Evolutionary conservation across 2,888 invertebrate species (phyloP), one percentile per base, ranked within the genome.

Genomic region (Acanthococcus lagerstroemiae): DNA sequence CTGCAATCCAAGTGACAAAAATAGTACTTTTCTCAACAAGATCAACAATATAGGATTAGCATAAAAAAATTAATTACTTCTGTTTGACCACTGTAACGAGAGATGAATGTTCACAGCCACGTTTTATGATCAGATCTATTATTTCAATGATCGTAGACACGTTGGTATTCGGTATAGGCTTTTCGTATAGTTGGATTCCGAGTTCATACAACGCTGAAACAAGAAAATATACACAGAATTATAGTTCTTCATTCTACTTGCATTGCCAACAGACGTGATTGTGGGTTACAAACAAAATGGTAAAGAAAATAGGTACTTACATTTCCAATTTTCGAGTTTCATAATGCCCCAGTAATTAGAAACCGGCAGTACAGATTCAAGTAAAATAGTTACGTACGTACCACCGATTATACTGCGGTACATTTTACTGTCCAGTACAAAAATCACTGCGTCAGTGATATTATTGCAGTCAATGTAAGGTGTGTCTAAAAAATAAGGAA

Each of bases 371-470:
- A 85, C 76, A 74, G 80, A 75, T 72, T 81, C 81, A 68, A 78
- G 77, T 30, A 85, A 72, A 58, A 84, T 75, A 68, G 74, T 77
- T 48, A 84, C 72, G 72, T 84, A 85, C 21, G 79, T 78, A 73
- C 80, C 79, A 2, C 63, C 63, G n/a, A 63, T 22, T 7, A 44
- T 9, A 17, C 3, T 44, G 30, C 37, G 17, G n/a, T 54, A 37
- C 1, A n/a, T 7, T 2, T 15, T 2, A n/a, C 17, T 25, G 4
- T 44, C 54, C 19, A 63, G 30, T 4, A 63, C 52, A 1, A 24
- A 7, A 19, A 63, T n/a, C 9, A 50, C 19, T 24, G 44, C 54
- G n/a, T 54, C 25, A 1, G 54, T 54, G 4, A 63, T 52, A 5
- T 7, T 50, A 7, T 2, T 17, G 22, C 66, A 50, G 15, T 56